Evolutionary conservation across 1,140 invertebrate genomes (phyloP), one percentile per base, ranked within the genome.

Genomic region (Whitmania pigra): DNA sequence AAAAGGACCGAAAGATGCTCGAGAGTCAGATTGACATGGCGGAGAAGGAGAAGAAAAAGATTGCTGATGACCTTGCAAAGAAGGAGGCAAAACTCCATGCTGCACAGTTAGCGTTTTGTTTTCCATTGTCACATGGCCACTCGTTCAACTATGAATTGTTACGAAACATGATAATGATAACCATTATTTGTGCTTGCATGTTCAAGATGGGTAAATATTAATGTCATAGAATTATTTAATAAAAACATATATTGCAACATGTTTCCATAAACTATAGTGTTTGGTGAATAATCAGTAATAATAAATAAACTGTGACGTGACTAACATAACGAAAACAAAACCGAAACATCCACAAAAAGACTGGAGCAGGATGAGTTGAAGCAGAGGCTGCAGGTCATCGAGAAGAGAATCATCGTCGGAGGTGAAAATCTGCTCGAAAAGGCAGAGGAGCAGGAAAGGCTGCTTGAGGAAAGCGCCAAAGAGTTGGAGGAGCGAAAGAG

Each of bases 381-480:
- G 73, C 87, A 92, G 73, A 94, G 96, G 80, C 86, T 99, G 71
- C 86, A 89, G 74, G 88, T 89, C 27, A 86, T 99, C 67, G 93
- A 98, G 81, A 93, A 92, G 72, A 94, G 96, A 80, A 94, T 99
- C 69, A 86, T 99, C 27, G 90, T 98, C 13, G 97, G 97, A 0
- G 97, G 96, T 11, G 96, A 97, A 83, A 99, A 99, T 85, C 85
- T 99, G 13, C 85, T 99, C 72, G 94, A 98, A 80, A 98, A 97
- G 80, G 94, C 94, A 0, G 92, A 98, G 82, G 87, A 90, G 13
- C 94, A 99, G 79, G 91, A 97, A 76, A 85, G 88, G 72, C 83
- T 98, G 29, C 84, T 99, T 20, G 92, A 93, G 76, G 90, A 91
- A 73, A 92, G 92, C 3, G 89, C 91, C n/a, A 85, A 75, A 43